Base-by-base conservation (phyloP, 2,888 invertebrate species). In the Chrysina gloriosa region DNA sequence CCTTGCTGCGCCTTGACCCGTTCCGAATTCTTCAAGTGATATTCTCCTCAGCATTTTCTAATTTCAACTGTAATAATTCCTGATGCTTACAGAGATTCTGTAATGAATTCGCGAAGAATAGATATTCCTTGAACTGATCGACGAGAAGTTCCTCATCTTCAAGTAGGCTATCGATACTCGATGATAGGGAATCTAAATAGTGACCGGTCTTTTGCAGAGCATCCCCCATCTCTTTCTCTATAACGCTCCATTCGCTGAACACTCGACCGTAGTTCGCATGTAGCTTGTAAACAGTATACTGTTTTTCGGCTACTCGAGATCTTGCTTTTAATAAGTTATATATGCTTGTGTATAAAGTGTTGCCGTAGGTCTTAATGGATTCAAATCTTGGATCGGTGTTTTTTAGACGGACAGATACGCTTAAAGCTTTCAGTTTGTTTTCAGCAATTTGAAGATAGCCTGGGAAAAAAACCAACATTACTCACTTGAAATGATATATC, bases 191-290 rank as follows among this genome's bases (percentile, higher is more conserved):
- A 72, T 84, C 89, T 73, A 89, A 85, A 77, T 89, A 89, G 80
- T 89, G 89, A 1, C 89, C 88, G 1, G 88, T 88, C 78, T 88
- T 88, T 76, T 92, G 93, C 58, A 94, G 78, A 0, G 91, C 91
- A 78, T 94, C 93, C 0, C 84, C 92, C 91, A 94, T 92, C 69
- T 91, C 90, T 74, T 89, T 91, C 78, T 94, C 94, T 61, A 92
- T 89, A 29, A 90, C 92, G 79, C 93, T 93, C 93, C 94, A 94
- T 80, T 94, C 94, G 75, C 92, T 92, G 78, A 93, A 93, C 65
- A 94, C 87, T 50, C 92, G 87, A 0, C 93, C 93, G 75, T 94
- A 94, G 83, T 92, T 92, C 0, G 90, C 89, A 78, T 94, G 94
- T 36, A 94, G 83, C 80, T 93, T 93, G 78, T 93, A 92, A 21